A percentile compares a stretch with the other conserved stretches of the same genome.
Conservation (phyloP, 2,113 vertebrate species). For the Anhinga rufa region DNA sequence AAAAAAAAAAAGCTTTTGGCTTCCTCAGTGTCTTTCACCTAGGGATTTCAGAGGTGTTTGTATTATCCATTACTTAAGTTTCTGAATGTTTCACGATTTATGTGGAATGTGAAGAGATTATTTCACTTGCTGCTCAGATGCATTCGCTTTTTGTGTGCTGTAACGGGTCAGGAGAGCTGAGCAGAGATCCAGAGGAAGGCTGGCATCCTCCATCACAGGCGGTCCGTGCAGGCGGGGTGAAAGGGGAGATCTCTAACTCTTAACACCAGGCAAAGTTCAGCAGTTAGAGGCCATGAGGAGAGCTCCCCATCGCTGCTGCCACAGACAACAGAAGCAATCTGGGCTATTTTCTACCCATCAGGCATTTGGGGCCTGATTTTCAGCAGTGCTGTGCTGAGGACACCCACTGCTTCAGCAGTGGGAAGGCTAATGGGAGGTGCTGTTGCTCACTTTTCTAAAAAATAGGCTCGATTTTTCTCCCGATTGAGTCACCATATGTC, state of each 20-base stretch:
- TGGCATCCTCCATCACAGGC: background rate
- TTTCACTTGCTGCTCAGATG: background rate
- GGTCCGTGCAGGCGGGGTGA: accelerated
- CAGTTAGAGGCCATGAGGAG: background rate
- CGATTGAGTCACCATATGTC: background rate
- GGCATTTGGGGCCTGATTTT: background rate
- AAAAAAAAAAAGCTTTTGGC: background rate
- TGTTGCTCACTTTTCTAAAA: background rate
- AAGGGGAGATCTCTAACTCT: background rate
- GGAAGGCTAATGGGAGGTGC: background rate
- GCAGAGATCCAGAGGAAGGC: background rate
- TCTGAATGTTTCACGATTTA: background rate
- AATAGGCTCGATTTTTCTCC: background rate
- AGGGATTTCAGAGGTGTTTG: background rate
- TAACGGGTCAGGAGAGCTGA: background rate
- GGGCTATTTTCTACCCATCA: background rate
- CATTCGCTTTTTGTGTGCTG: background rate
- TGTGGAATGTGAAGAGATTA: background rate
- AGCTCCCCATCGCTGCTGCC: background rate
- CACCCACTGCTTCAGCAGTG: background rate
- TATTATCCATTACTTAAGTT: background rate
- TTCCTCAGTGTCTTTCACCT: background rate
- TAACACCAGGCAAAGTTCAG: background rate
- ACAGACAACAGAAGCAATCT: background rate
- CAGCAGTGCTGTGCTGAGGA: background rate